phyloP scores from a whole-genome alignment of 2,797 vertebrate species.

The Myiotriccus ornatus region DNA sequence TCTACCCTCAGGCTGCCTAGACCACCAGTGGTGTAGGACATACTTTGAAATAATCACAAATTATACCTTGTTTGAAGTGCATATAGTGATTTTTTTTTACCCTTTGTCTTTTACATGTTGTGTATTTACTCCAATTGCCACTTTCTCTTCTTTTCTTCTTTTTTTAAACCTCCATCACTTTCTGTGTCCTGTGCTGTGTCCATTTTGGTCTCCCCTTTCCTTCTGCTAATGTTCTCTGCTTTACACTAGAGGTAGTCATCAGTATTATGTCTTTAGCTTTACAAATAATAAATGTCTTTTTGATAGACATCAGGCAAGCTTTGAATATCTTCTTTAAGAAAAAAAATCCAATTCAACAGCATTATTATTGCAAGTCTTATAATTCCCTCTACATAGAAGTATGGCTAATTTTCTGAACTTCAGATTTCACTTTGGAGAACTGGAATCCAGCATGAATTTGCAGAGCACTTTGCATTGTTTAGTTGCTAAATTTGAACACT shows the following conservation, averaged over 20 bases:
- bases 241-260: neutral
- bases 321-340: neutral
- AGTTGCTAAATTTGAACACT: neutral
- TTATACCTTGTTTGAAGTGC: neutral
- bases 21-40: neutral
- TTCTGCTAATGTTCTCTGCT: neutral
- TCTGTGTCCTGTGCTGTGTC: neutral
- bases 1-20: neutral
- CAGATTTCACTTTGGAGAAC: neutral
- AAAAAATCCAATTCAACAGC: neutral
- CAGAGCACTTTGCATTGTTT: neutral
- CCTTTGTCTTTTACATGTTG: neutral
- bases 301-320: neutral
- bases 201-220: neutral
- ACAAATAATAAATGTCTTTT: neutral
- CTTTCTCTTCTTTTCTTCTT: neutral
- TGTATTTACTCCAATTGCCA: neutral
- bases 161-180: neutral
- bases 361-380: neutral
- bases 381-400: neutral
- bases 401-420: neutral
- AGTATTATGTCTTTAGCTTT: neutral
- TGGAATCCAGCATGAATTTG: neutral
- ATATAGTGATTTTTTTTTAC: accelerated
- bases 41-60: neutral